These are phyloP conservation scores for Anaspis maculata DNA, from an alignment of 2,888 invertebrate genomes.

Conservation along the genomic window DNA sequence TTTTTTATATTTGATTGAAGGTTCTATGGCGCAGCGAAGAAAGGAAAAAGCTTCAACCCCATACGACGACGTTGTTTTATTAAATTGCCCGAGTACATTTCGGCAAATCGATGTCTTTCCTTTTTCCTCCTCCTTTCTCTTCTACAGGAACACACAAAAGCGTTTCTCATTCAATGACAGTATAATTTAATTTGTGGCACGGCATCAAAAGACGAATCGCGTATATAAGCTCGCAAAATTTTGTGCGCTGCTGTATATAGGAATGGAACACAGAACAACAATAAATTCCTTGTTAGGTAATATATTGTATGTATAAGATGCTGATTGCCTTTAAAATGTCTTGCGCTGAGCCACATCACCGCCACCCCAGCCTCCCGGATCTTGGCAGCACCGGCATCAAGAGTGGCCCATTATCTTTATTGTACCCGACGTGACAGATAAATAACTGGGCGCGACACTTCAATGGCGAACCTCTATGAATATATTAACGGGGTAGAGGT, in stretches of 20 bases:
- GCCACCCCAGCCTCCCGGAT: too few relatives aligned
- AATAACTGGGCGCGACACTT: slow-evolving; percentile 30
- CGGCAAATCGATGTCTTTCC: slow-evolving; percentile 6
- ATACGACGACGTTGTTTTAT: too few relatives aligned
- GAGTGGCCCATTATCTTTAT: slow-evolving; percentile 34
- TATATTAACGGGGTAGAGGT: slow-evolving; percentile 28
- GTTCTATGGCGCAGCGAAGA: too few relatives aligned
- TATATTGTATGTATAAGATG: too few relatives aligned
- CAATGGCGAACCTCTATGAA: slow-evolving; percentile 27
- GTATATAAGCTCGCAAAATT: slow-evolving; percentile 7
- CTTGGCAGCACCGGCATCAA: too few relatives aligned
- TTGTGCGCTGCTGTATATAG: too few relatives aligned
- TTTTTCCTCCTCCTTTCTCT: too few relatives aligned
- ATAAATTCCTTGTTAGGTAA: slow-evolving; percentile 23
- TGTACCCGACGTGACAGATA: slow-evolving; percentile 32
- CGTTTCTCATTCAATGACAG: slow-evolving; percentile 13
- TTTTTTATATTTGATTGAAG: too few relatives aligned
- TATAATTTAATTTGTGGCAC: slow-evolving; percentile 13
- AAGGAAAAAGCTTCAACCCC: too few relatives aligned
- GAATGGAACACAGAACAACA: slow-evolving; percentile 14
- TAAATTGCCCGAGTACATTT: slow-evolving; percentile 12
- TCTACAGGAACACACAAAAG: slow-evolving; percentile 13
- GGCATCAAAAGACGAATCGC: slow-evolving; percentile 12
- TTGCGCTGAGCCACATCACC: too few relatives aligned
- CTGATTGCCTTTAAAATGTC: slow-evolving; percentile 31